phyloP scores from a whole-genome alignment of 1,140 invertebrate genomes.

The Archegozetes longisetosus region DNA sequence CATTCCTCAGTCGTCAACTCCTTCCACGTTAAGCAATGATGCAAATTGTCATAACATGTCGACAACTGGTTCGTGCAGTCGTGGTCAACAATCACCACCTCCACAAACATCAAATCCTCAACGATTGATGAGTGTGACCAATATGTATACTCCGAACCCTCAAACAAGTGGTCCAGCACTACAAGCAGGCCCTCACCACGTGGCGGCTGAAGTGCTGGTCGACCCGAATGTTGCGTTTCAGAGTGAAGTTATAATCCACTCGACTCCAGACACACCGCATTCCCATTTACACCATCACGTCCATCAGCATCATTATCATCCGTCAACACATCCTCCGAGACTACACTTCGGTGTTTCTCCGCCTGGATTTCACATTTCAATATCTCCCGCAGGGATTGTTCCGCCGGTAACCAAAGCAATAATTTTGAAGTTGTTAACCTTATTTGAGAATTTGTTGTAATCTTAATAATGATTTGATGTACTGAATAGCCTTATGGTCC shows the following conservation, averaged over 20 bases:
- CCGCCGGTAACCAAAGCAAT: neutral
- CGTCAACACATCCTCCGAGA: conserved; percentile 30
- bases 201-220: neutral
- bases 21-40: neutral
- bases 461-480: no score
- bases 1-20: conserved; percentile 2
- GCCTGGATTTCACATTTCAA: conserved; percentile 35
- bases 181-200: neutral
- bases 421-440: neutral
- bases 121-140: neutral
- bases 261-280: conserved; percentile 23
- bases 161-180: neutral
- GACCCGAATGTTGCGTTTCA: neutral
- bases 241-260: conserved; percentile 2
- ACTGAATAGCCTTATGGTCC: neutral
- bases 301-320: conserved; percentile 46
- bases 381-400: conserved; percentile 25
- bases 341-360: conserved; percentile 31
- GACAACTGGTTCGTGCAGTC: neutral
- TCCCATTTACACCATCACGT: conserved; percentile 47
- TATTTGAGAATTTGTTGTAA: neutral
- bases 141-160: neutral
- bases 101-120: neutral
- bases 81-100: neutral
- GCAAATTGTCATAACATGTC: conserved; percentile 2